Evolutionary conservation across 2,113 vertebrate genomes (phyloP), one percentile per base, ranked within the genome.

Genomic region (Chlamydotis undulata): DNA sequence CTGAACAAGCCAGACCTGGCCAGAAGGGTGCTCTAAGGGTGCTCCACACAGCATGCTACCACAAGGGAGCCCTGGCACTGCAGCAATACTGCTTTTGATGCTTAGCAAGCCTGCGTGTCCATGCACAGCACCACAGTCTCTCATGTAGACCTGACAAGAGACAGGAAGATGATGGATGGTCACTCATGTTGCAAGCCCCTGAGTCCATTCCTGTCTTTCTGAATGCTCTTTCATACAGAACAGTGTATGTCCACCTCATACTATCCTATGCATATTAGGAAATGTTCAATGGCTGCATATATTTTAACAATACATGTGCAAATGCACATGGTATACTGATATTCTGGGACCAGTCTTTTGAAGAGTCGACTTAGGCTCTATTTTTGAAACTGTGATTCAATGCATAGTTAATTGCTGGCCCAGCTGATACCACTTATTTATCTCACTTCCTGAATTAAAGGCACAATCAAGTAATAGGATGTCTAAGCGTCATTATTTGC

Each of bases 351-450:
- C 3, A 79, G 50, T 7, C 9, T 76, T 90, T 92, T 86, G 23
- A 9, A 86, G 7, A 68, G 31, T 35, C 1, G 3, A 11, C 33
- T 93, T 83, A 6, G 2, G 28, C 41, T 79, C 90, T 96, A 79
- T 91, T 95, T 96, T 89, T 91, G 95, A 92, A 89, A 71, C 69
- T 73, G 57, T 53, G 83, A 1, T 84, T 94, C 65, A 96, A 73
- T 93, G 77, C 37, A 37, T 8, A 69, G 35, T 79, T 94, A 94
- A 96, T 96, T 96, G 61, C 86, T 93, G 86, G 83, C 77, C 86
- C 95, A 95, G 77, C 39, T 95, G 88, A 94, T 82, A 45, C 11
- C 19, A 79, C 61, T 95, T 87, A 82, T 67, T 96, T 83, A 61
- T 89, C 39, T 81, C 49, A 87, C 80, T 96, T 89, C 70, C 76